Conservation (phyloP, 2,797 vertebrate species). For the Passerculus sandwichensis region DNA sequence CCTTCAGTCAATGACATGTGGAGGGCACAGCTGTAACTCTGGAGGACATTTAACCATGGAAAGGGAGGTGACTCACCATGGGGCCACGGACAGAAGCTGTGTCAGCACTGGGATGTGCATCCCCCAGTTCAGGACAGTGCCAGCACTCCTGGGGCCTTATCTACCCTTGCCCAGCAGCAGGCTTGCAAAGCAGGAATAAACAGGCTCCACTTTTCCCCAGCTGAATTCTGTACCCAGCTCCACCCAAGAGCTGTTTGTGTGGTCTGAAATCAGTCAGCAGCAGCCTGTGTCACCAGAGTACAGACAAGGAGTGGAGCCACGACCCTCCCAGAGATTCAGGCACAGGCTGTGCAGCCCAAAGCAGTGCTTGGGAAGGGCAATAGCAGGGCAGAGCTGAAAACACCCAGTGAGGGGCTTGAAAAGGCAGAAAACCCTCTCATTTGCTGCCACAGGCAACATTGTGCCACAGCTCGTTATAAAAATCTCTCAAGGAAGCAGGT, state of each 20-base stretch:
- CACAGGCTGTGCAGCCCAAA: not conserved
- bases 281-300: not conserved
- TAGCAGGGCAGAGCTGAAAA: not conserved
- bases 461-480: not conserved
- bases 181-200: not conserved
- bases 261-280: not conserved
- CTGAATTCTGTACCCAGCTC: not conserved
- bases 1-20: not conserved
- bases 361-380: not conserved
- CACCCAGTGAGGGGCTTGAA: not conserved
- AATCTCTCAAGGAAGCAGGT: not conserved
- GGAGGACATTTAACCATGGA: not conserved
- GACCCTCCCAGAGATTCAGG: not conserved
- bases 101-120: not conserved
- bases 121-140: not conserved
- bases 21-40: not conserved
- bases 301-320: rapidly evolving
- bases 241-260: not conserved
- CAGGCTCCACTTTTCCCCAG: rapidly evolving
- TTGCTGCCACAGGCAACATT: not conserved
- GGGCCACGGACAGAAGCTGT: not conserved
- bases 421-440: not conserved
- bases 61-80: not conserved
- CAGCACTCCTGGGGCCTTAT: not conserved
- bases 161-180: not conserved